phyloP scores from a whole-genome alignment of 2,797 vertebrate species.

The Rhynchonycteris naso region DNA sequence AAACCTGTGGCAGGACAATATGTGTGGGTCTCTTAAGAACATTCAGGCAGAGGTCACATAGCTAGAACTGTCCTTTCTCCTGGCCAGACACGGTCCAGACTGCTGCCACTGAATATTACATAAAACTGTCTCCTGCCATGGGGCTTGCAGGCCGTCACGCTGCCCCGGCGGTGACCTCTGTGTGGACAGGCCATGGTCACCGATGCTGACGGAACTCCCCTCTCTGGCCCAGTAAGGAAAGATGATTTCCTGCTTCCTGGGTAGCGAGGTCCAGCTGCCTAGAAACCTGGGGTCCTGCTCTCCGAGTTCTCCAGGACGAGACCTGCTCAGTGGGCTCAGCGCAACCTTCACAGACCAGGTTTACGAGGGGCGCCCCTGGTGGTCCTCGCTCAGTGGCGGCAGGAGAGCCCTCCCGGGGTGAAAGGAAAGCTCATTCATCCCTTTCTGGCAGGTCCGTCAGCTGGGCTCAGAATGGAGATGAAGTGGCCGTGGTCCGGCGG shows the following conservation, averaged over 20 bases:
- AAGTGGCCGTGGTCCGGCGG: not conserved
- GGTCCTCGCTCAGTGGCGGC: not conserved
- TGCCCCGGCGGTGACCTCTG: not conserved
- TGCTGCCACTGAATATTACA: fast-evolving
- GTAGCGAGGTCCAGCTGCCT: too few species aligned
- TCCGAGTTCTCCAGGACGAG: not conserved
- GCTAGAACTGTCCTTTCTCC: not conserved
- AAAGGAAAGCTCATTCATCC: not conserved
- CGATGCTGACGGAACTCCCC: fast-evolving
- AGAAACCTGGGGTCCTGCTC: not conserved
- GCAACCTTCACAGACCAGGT: not conserved
- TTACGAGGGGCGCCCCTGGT: fast-evolving
- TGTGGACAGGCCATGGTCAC: fast-evolving
- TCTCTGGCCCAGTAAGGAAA: not conserved
- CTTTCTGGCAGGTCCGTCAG: slow-evolving; percentile 22
- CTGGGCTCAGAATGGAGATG: not conserved
- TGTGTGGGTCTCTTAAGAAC: not conserved
- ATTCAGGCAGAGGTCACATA: fast-evolving
- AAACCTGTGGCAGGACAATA: fast-evolving
- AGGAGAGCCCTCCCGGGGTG: not conserved
- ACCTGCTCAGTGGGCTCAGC: not conserved
- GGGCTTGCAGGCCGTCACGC: fast-evolving
- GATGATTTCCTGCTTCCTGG: fast-evolving
- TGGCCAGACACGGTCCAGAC: fast-evolving
- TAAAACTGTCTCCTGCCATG: fast-evolving